phyloP scores from a whole-genome alignment of 1,140 invertebrate genomes.

The Catajapyx aquilonaris region DNA sequence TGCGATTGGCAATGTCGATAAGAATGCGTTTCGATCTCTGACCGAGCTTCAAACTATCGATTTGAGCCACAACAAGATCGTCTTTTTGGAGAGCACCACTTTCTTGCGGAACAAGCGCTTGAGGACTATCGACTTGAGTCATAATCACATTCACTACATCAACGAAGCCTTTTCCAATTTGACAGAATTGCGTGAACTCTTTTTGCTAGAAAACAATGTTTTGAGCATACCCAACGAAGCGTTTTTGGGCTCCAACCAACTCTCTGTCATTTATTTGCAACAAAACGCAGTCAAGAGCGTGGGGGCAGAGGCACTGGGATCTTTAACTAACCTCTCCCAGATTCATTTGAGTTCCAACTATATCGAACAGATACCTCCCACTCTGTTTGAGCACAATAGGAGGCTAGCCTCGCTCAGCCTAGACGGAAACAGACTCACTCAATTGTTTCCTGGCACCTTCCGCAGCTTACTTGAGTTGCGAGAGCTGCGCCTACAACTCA shows the following conservation, averaged over 20 bases:
- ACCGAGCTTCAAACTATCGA: slow-evolving; percentile 58
- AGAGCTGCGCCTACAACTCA: slow-evolving; percentile 52
- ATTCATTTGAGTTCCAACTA: slow-evolving; percentile 72
- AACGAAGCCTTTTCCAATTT: slow-evolving; percentile 57
- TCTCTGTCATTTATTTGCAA: slow-evolving; percentile 66
- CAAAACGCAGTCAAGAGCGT: slow-evolving; percentile 63
- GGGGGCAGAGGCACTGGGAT: slow-evolving; percentile 45
- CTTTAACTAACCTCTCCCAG: slow-evolving; percentile 50
- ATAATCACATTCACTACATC: slow-evolving; percentile 72
- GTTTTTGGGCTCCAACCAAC: slow-evolving; percentile 48
- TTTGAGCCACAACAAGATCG: slow-evolving; percentile 69
- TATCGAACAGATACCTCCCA: slow-evolving; percentile 46
- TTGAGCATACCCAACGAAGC: slow-evolving; percentile 57
- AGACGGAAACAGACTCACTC: slow-evolving; percentile 70
- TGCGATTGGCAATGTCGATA: slow-evolving; percentile 51
- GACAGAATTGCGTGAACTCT: slow-evolving; percentile 52
- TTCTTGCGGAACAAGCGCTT: slow-evolving; percentile 53
- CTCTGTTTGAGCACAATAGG: slow-evolving; percentile 46
- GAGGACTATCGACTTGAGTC: slow-evolving; percentile 60
- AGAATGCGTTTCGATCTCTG: slow-evolving; percentile 48
- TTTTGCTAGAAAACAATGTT: slow-evolving; percentile 78
- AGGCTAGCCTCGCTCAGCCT: slow-evolving; percentile 64
- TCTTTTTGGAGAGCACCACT: slow-evolving; percentile 40
- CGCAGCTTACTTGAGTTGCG: slow-evolving; percentile 43
- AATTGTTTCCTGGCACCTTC: slow-evolving; percentile 59